Percentiles rank a stretch among this genome's conserved stretches.
phyloP scores from a whole-genome alignment of 2,113 vertebrate species.

The Tichodroma muraria region DNA sequence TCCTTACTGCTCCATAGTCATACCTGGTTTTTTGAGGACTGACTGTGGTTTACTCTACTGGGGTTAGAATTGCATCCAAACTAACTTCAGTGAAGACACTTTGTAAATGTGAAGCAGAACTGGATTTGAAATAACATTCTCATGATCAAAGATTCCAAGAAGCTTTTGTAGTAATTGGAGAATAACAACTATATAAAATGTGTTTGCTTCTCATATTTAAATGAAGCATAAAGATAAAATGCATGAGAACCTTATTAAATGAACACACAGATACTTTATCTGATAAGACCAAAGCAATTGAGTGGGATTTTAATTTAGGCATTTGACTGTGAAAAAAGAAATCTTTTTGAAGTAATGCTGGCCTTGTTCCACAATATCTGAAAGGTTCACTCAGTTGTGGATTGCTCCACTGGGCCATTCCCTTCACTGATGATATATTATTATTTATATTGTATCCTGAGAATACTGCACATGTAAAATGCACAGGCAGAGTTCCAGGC shows the following conservation, averaged over 20 bases:
- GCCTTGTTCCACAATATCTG: constrained; percentile 21
- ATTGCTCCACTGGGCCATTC: constrained; percentile 8
- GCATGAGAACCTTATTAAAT: constrained; percentile 41
- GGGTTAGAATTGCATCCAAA: constrained; percentile 1
- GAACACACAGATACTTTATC: constrained; percentile 11
- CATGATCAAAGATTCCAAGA: constrained; percentile 45
- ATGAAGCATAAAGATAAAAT: constrained; percentile 58
- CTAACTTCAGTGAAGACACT: background rate
- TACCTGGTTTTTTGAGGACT: background rate
- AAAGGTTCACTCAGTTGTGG: constrained; percentile 19
- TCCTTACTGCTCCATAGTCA: background rate
- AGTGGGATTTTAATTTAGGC: constrained; percentile 57
- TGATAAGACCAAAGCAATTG: constrained; percentile 58
- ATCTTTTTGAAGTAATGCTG: constrained; percentile 48
- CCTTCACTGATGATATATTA: background rate
- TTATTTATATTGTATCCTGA: constrained; percentile 19
- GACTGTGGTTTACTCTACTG: background rate
- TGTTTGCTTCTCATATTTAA: constrained; percentile 60
- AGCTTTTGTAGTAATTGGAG: constrained; percentile 51
- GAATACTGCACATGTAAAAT: background rate
- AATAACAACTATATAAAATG: constrained; percentile 49
- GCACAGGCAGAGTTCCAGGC: background rate
- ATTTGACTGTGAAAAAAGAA: constrained; percentile 33
- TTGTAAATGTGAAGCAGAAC: background rate
- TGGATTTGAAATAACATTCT: constrained; percentile 37